A percentile compares a stretch with the other conserved stretches of the same genome.
Evolutionary conservation across 1,140 invertebrate species (phyloP).

Genomic region (Drosophila bocqueti): DNA sequence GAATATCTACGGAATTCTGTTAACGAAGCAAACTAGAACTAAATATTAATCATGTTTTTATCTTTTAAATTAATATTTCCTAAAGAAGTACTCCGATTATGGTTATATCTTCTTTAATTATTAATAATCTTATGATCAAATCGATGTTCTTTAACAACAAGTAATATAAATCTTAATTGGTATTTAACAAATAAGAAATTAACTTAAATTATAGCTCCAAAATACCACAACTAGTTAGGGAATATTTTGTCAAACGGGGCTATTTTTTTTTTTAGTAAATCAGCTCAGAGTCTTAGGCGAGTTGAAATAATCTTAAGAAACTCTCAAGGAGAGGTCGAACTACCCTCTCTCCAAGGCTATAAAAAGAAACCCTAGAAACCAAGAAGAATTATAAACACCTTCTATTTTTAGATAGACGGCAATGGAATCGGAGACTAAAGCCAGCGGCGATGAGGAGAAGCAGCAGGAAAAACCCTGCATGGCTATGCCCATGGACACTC

Average conservation of each 20-base stretch:
- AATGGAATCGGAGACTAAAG: constrained; percentile 69
- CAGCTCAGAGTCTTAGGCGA: no score
- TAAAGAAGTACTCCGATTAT: no score
- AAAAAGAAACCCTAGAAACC: constrained; percentile 34
- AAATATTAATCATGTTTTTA: not conserved
- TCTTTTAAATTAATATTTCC: not conserved
- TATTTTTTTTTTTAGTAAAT: no score
- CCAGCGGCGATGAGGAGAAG: constrained; percentile 36
- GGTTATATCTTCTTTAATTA: not conserved
- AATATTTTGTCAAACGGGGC: not conserved
- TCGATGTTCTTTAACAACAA: no score
- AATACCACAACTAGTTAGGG: not conserved
- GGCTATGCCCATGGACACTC: constrained; percentile 59
- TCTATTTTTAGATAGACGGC: constrained; percentile 39
- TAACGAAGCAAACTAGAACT: not conserved
- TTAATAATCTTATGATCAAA: not conserved
- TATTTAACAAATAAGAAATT: not conserved
- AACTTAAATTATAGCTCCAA: not conserved
- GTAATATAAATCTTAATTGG: not conserved
- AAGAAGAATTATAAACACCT: constrained; percentile 24
- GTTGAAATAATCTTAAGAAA: not conserved
- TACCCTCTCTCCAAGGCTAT: constrained; percentile 19
- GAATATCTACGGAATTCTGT: not conserved
- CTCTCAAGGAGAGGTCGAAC: not conserved
- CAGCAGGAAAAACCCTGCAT: constrained; percentile 20